These are phyloP conservation scores for Silurus meridionalis DNA, from an alignment of 2,113 vertebrate species.

Conservation along the genomic window DNA sequence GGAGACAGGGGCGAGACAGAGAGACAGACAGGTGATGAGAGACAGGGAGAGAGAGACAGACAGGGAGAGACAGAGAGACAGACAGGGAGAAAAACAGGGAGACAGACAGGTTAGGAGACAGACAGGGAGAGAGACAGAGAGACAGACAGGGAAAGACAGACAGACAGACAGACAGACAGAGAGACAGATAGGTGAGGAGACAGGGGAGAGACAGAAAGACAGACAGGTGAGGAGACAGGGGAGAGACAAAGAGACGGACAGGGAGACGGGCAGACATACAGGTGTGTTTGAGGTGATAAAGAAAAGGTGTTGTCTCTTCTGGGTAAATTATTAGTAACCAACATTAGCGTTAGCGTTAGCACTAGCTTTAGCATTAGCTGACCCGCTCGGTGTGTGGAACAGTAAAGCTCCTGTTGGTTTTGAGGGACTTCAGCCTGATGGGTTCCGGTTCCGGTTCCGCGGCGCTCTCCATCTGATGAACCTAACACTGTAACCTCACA, in stretches of 20 bases:
- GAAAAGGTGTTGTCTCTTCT: neutral
- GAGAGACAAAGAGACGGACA: neutral
- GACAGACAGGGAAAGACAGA: neutral
- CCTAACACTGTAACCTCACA: neutral
- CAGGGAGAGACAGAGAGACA: neutral
- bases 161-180: neutral
- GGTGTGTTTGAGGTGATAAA: neutral
- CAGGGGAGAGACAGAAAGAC: too few species aligned
- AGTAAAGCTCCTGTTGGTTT: constrained; percentile 67
- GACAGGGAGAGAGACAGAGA: neutral
- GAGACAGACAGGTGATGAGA: too few species aligned
- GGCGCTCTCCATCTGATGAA: constrained; percentile 61
- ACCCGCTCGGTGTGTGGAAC: constrained; percentile 74
- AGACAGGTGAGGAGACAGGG: too few species aligned
- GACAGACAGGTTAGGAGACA: neutral
- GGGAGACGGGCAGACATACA: neutral
- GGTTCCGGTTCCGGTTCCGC: constrained; percentile 67
- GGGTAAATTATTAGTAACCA: neutral
- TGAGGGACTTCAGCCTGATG: constrained; percentile 72
- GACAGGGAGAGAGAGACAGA: neutral
- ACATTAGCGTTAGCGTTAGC: neutral
- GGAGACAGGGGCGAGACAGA: neutral
- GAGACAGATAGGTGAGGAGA: neutral
- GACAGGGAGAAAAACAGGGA: neutral
- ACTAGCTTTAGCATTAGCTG: constrained; percentile 38